Evolutionary conservation across 2,113 vertebrate species (phyloP).

Genomic region (Camelus dromedarius): DNA sequence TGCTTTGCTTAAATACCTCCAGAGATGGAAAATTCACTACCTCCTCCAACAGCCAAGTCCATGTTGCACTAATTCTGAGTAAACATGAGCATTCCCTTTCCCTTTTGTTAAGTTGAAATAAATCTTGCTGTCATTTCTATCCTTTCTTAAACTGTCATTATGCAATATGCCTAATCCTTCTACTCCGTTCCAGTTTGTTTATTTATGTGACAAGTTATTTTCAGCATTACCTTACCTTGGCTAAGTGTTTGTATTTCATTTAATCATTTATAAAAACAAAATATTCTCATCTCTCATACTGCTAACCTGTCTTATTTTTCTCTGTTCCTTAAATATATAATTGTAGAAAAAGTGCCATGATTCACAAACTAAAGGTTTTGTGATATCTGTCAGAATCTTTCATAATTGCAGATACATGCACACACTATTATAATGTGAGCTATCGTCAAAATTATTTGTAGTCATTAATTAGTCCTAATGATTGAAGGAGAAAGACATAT

Average conservation of each 20-base stretch:
- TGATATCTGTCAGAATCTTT: background rate
- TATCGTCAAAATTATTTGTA: constrained; percentile 51
- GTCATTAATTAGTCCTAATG: background rate
- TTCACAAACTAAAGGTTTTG: background rate
- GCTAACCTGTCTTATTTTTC: background rate
- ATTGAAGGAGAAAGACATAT: background rate
- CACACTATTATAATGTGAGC: background rate
- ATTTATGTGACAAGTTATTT: constrained; percentile 34
- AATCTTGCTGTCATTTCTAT: background rate
- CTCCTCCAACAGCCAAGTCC: background rate
- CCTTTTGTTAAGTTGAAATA: background rate
- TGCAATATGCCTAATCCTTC: background rate
- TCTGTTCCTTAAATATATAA: background rate
- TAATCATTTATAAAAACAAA: background rate
- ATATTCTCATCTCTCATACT: background rate
- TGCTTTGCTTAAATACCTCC: background rate
- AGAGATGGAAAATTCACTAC: background rate
- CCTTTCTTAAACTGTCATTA: background rate
- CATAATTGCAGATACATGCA: background rate
- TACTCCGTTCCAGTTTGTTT: background rate
- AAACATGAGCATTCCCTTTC: background rate
- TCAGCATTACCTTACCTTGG: background rate
- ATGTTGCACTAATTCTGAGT: constrained; percentile 5
- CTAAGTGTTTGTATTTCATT: background rate
- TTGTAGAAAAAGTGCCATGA: background rate